These are phyloP conservation scores for Ardeotis arabs DNA, from an alignment of 2,113 vertebrate genomes.

Conservation along the genomic window DNA sequence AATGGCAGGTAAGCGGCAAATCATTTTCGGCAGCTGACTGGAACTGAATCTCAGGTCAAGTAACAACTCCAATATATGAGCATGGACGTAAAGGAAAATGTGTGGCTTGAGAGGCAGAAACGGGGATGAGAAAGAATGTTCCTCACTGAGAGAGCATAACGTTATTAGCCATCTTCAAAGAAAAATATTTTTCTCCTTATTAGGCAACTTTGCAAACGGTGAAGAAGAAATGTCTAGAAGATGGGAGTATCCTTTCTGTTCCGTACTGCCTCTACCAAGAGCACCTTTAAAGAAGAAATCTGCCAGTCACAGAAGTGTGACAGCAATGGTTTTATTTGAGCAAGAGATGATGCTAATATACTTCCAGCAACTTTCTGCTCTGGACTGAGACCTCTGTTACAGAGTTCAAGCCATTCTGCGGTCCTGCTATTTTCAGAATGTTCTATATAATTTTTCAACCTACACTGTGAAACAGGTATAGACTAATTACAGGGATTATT, in stretches of 20 bases:
- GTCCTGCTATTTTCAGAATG: neutral
- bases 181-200: conserved; percentile 1
- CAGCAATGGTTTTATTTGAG: neutral
- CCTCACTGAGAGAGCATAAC: neutral
- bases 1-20: neutral
- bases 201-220: neutral
- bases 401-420: neutral
- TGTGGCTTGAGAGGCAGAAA: neutral
- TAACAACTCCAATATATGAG: neutral
- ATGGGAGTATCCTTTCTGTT: neutral
- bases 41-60: neutral
- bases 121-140: neutral
- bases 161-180: neutral
- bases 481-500: conserved; percentile 46
- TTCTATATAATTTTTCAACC: conserved; percentile 12
- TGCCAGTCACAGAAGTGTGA: neutral
- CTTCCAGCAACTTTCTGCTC: neutral
- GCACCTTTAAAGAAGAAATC: neutral
- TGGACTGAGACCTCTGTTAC: neutral
- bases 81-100: neutral
- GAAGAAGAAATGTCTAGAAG: conserved; percentile 5
- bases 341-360: neutral
- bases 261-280: neutral
- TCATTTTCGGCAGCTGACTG: neutral
- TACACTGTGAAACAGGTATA: conserved; percentile 31